Percentiles rank a stretch among this genome's conserved stretches.
These are phyloP conservation scores for Micromesistius poutassou DNA, from an alignment of 2,797 vertebrate species.

Conservation along the genomic window DNA sequence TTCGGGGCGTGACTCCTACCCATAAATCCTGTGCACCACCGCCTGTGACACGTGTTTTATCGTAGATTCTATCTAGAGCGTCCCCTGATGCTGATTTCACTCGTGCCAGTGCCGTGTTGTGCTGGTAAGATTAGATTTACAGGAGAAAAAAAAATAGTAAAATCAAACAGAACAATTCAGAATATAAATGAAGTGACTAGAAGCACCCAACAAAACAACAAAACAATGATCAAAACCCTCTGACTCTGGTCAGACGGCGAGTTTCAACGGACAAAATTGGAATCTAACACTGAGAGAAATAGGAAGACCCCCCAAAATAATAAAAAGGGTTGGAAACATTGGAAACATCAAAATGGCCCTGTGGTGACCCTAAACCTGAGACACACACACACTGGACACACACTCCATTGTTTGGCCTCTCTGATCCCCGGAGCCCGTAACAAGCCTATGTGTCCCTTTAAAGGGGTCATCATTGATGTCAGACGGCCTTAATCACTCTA, in stretches of 20 bases:
- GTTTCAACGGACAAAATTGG: not conserved
- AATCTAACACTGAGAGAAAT: not conserved
- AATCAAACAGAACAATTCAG: not conserved
- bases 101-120: not conserved
- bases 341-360: not conserved
- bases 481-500: conserved; percentile 13
- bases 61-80: not conserved
- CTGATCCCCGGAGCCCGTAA: not conserved
- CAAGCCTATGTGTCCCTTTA: not conserved
- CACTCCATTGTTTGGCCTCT: not conserved
- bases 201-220: not conserved
- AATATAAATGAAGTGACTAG: not conserved
- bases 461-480: not conserved
- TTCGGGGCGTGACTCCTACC: not conserved
- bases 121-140: not conserved
- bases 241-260: not conserved
- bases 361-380: not conserved
- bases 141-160: not conserved
- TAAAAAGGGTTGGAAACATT: not conserved
- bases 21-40: not conserved
- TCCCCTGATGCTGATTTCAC: not conserved
- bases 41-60: not conserved
- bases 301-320: not conserved
- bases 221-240: not conserved
- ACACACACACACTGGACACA: not conserved